Percentiles rank a stretch among this genome's conserved stretches.
These are phyloP conservation scores for Eudyptes chrysolophus DNA, from an alignment of 2,113 vertebrate genomes.

Conservation along the genomic window DNA sequence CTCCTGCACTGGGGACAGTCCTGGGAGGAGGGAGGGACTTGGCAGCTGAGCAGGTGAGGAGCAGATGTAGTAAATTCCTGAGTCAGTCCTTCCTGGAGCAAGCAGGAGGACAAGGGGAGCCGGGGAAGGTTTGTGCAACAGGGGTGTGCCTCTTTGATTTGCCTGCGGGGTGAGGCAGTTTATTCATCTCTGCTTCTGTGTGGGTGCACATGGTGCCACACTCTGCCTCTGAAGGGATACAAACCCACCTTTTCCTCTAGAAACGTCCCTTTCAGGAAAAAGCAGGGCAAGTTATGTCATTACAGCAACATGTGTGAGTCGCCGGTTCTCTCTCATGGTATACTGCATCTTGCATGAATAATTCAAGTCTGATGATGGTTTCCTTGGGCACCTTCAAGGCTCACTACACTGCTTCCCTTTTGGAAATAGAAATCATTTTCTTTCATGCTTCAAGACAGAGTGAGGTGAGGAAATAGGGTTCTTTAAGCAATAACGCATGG, in stretches of 20 bases:
- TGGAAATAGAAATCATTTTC: background rate
- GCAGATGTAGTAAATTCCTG: background rate
- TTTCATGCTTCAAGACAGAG: background rate
- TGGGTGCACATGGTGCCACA: background rate
- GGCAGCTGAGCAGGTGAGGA: background rate
- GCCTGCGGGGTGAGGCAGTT: background rate
- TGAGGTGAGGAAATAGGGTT: background rate
- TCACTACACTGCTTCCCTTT: background rate
- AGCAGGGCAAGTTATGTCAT: background rate
- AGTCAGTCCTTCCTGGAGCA: background rate
- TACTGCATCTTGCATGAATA: background rate
- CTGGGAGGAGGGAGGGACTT: background rate
- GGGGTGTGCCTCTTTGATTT: background rate
- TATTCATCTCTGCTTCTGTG: background rate
- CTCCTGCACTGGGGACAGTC: rapidly evolving
- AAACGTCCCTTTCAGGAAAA: background rate
- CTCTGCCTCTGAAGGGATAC: background rate
- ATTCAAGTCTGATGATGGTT: background rate
- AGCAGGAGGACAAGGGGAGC: background rate
- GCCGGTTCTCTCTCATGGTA: background rate
- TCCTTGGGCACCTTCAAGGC: background rate
- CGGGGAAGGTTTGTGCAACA: background rate
- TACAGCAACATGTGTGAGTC: background rate
- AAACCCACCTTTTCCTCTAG: background rate
- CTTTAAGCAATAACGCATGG: background rate